Base-by-base conservation (phyloP, 2,797 vertebrate genomes). In the Naso thynnoides region DNA sequence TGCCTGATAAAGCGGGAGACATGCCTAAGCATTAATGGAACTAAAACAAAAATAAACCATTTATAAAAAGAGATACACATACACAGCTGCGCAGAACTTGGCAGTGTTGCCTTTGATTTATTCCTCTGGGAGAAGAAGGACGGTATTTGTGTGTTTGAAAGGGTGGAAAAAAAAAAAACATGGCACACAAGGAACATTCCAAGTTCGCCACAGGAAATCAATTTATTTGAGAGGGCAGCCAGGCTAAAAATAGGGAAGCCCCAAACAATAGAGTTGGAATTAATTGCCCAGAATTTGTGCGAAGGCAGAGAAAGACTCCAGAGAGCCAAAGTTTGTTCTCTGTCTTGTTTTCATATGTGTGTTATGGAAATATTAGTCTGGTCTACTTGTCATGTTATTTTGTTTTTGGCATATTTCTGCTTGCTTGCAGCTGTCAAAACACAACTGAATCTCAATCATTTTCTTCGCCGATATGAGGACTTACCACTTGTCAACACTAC, bases 211-310 rank as follows among this genome's bases (percentile, higher is more conserved):
- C 89, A 91, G 82, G 91, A 94, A 94, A 90, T 93, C 93, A 92
- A 91, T 95, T 93, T 93, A 91, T 93, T 89, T 91, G 90, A 92
- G 88, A 88, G 92, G 93, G 88, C 92, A 91, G 89, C 86, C 69
- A 47, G 77, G 76, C 87, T 92, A 93, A 93, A 93, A 94, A 93
- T 93, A 94, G 87, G 73, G 73, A 84, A 82, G 78, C 83, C 75
- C 81, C 78, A 84, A 91, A 92, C 90, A 92, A 91, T 91, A 78
- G 85, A 68, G 79, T 70, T 76, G 84, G 85, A 94, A 92, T 93
- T 93, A 94, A 94, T 94, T 94, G 90, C 90, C 78, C 82, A 83
- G 85, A 91, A 90, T 94, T 90, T 88, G 76, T 85, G 80, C 73
- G 84, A 80, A 86, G 84, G 80, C 69, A 56, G 73, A 56, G 73